Conservation (phyloP, 2,888 invertebrate genomes). For the Leucophora obtusa region DNA sequence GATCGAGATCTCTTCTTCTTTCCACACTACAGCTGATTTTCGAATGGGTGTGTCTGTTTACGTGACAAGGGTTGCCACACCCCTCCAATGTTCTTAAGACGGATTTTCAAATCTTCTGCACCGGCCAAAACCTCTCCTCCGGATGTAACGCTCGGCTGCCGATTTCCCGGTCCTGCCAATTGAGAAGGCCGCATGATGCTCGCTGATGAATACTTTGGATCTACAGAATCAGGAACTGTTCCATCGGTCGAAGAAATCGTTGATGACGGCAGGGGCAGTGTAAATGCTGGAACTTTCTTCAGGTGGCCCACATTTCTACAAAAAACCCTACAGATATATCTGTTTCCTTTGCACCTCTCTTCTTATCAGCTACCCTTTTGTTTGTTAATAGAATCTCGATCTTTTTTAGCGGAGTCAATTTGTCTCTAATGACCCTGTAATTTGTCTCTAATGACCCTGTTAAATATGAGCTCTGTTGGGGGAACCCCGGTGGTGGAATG, state of each 20-base stretch:
- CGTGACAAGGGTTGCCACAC: conserved; percentile 22
- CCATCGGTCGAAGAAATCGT: no score
- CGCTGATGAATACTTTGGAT: no score
- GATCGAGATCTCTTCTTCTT: no score
- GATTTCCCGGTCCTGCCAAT: neutral
- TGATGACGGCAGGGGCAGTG: no score
- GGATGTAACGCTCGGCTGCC: neutral
- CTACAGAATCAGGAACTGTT: no score
- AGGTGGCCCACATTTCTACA: conserved; percentile 32
- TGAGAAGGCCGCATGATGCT: no score
- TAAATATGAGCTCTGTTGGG: conserved; percentile 40
- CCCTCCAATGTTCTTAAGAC: conserved; percentile 12
- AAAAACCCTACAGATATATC: conserved; percentile 25
- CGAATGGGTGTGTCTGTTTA: no score
- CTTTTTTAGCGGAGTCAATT: neutral
- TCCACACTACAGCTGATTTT: no score
- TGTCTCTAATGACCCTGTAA: neutral
- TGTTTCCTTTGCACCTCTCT: conserved; percentile 22
- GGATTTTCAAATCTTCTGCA: neutral
- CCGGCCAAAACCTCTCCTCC: no score
- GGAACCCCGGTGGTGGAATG: conserved; percentile 37
- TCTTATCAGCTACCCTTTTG: conserved; percentile 69
- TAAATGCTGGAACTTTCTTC: conserved; percentile 34
- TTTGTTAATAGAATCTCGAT: conserved; percentile 13
- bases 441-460: conserved; percentile 39